Evolutionary conservation across 2,888 invertebrate species (phyloP).

Genomic region (Melipona beecheii): DNA sequence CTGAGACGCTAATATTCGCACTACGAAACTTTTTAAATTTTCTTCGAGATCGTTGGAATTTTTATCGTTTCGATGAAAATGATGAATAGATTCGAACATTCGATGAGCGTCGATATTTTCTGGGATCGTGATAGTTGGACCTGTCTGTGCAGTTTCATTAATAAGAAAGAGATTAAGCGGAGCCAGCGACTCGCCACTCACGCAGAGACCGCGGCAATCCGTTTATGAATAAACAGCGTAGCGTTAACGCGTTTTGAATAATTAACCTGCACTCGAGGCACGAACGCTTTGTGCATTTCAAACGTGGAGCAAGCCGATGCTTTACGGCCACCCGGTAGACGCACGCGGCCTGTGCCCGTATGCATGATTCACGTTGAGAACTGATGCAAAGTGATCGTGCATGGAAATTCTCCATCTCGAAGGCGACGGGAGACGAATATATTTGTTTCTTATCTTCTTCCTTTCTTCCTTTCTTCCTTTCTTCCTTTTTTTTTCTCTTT

Average conservation of each 20-base stretch:
- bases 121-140: too few species aligned
- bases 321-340: conserved; percentile 20
- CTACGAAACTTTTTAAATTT: neutral
- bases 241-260: conserved; percentile 60
- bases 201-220: conserved; percentile 22
- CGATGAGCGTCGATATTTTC: neutral
- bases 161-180: conserved; percentile 41
- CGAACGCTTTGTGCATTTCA: conserved; percentile 16
- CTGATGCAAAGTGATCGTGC: neutral
- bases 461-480: neutral
- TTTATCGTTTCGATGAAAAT: neutral
- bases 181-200: conserved; percentile 10
- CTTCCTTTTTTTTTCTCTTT: too few species aligned
- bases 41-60: neutral
- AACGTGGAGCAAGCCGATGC: neutral
- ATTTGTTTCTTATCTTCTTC: neutral
- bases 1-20: neutral
- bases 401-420: neutral
- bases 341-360: neutral
- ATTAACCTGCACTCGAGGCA: conserved; percentile 50
- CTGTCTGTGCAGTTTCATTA: conserved; percentile 11
- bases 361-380: neutral
- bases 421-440: neutral
- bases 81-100: neutral
- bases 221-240: conserved; percentile 62